Conservation (phyloP, 2,888 invertebrate genomes). For the Spodoptera exigua region DNA sequence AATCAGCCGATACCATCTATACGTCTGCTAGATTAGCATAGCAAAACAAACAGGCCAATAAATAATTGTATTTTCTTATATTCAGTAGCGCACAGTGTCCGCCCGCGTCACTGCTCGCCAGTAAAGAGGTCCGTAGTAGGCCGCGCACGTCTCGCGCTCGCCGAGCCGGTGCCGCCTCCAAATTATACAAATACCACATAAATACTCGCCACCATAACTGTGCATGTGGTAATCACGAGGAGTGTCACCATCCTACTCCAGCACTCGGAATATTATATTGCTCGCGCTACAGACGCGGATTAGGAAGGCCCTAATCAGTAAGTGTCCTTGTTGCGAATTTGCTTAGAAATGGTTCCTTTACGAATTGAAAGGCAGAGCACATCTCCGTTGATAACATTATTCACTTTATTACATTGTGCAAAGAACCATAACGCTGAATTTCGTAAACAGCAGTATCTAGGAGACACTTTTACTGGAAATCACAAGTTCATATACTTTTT, state of each 20-base stretch:
- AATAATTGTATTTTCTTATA: conserved; percentile 54
- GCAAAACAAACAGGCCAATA: conserved; percentile 51
- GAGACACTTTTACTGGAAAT: conserved; percentile 1
- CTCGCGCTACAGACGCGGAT: conserved; percentile 45
- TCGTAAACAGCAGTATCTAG: too few relatives aligned
- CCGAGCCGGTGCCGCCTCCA: conserved; percentile 56
- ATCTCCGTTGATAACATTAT: too few relatives aligned
- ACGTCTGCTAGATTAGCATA: conserved; percentile 44
- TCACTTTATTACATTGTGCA: too few relatives aligned
- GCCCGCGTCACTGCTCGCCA: conserved; percentile 46
- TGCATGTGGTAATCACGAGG: conserved; percentile 61
- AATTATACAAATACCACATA: conserved; percentile 64
- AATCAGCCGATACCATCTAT: conserved; percentile 51
- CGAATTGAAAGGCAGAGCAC: not conserved
- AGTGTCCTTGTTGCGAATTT: conserved; percentile 22
- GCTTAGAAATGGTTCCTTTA: not conserved
- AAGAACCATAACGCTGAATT: too few relatives aligned
- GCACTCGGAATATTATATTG: conserved; percentile 52
- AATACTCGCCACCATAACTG: conserved; percentile 60
- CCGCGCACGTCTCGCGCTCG: conserved; percentile 61
- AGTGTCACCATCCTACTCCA: conserved; percentile 56
- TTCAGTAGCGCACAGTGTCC: conserved; percentile 36
- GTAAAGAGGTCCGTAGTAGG: conserved; percentile 65
- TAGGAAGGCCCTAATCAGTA: conserved; percentile 36
- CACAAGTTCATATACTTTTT: conserved; percentile 36